These are phyloP conservation scores for Mimas tiliae DNA, from an alignment of 2,888 invertebrate species.

Conservation along the genomic window DNA sequence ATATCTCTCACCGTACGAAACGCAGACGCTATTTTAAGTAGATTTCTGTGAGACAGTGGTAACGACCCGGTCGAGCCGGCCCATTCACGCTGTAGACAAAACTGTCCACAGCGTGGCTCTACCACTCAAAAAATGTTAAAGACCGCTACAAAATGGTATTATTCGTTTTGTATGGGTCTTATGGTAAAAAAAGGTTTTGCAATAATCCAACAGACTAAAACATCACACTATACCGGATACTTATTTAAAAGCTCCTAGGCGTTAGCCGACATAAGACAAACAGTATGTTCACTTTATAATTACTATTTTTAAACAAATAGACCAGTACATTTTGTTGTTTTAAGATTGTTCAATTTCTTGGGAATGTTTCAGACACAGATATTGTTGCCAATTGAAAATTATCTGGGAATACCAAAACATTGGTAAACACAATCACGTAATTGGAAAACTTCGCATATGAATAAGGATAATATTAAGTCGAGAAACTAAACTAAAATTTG, in stretches of 20 bases:
- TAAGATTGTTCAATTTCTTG: neutral
- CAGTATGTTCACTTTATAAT: neutral
- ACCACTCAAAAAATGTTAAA: too few species aligned
- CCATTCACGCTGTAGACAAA: too few species aligned
- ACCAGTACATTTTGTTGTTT: slow-evolving; percentile 4
- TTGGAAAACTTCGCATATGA: neutral
- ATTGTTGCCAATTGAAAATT: neutral
- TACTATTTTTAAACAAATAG: neutral
- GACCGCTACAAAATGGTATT: too few species aligned
- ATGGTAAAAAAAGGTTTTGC: neutral
- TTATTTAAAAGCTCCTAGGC: slow-evolving; percentile 11
- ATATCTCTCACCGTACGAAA: too few species aligned
- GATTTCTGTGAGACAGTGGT: too few species aligned
- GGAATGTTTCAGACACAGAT: neutral
- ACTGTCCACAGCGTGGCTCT: too few species aligned
- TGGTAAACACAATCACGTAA: neutral
- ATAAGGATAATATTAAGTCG: neutral
- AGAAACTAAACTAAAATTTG: neutral
- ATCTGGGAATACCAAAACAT: neutral
- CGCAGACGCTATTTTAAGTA: too few species aligned
- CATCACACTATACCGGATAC: neutral
- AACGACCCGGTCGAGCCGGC: too few species aligned
- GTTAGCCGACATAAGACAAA: neutral
- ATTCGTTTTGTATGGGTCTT: too few species aligned
- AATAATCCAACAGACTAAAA: neutral